Evolutionary conservation across 2,797 vertebrate species (phyloP).

Genomic region (Catharus ustulatus): DNA sequence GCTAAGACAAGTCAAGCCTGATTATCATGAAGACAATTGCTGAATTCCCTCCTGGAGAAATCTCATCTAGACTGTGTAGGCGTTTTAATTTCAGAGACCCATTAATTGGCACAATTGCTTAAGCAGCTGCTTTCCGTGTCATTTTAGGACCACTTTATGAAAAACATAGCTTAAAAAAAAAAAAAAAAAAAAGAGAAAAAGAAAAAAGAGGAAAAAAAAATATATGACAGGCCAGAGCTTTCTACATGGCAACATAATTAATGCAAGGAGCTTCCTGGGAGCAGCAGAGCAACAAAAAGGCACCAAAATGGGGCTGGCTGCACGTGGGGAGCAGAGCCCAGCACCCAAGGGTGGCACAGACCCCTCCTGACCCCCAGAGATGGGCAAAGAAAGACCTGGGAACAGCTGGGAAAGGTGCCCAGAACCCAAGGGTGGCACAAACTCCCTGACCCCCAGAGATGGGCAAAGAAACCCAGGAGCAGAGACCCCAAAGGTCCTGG

Average conservation of each 20-base stretch:
- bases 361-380: too few relatives aligned
- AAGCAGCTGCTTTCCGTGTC: conserved; percentile 79
- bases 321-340: rapidly evolving
- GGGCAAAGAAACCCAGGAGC: too few relatives aligned
- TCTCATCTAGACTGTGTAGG: conserved; percentile 76
- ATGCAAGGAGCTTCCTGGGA: conserved; percentile 18
- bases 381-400: too few relatives aligned
- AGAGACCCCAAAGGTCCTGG: too few relatives aligned
- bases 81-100: conserved; percentile 81
- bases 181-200: neutral
- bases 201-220: neutral
- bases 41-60: conserved; percentile 77
- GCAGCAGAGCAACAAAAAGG: neutral
- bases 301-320: neutral
- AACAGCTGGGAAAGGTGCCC: too few relatives aligned
- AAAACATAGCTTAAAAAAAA: conserved; percentile 55
- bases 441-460: too few relatives aligned
- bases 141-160: conserved; percentile 76
- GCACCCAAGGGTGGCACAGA: neutral
- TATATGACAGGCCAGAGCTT: conserved; percentile 35
- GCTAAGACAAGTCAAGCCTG: conserved; percentile 78
- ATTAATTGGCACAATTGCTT: conserved; percentile 82
- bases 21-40: conserved; percentile 81
- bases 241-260: conserved; percentile 22
- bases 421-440: too few relatives aligned